Evolutionary conservation across 2,888 invertebrate genomes (phyloP), one percentile per base, ranked within the genome.

Genomic region (Acanthosepion lycidas): DNA sequence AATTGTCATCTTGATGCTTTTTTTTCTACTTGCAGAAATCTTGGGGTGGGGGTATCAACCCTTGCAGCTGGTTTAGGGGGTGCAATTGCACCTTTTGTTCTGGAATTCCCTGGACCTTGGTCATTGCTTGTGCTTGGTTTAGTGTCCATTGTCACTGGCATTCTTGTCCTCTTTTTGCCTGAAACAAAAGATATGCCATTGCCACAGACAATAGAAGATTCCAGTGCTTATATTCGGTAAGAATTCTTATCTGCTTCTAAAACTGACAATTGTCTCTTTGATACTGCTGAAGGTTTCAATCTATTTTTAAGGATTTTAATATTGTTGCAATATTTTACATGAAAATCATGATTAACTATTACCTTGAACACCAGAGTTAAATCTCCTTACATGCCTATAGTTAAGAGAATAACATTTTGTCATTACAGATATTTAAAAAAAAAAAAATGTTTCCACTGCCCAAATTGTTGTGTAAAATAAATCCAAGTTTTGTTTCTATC

Each of bases 51-150:
- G 23, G 95, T 95, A 55, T 95, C 96, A 0, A 96, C 96, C 15
- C 95, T 96, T 95, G 95, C 95, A 42, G 96, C 96, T 18, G 95
- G 96, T 53, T 95, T 96, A n/a, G 96, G 96, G 0, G 96, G 96
- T 15, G 96, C 96, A 94, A 91, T 96, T 91, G 96, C 96, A 3
- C 96, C 96, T 3, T 53, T 96, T 18, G 95, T 96, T 55, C 95
- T 96, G 55, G 96, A 96, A 26, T 94, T 95, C 6, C 59, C 91
- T 23, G 94, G 92, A 23, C 95, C 96, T 4, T 94, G 96, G n/a
- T 96, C 96, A 48, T 94, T 96, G 91, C 93, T 96, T 18, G 94
- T 96, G 28, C 96, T 96, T 78, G 96, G 96, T 15, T 94, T 64
- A 23, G 91, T 96, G 78, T 95, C 96, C 9, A 33, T 96, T 20